phyloP scores from a whole-genome alignment of 2,797 vertebrate genomes.

The Petrocephalus schoutedeni region DNA sequence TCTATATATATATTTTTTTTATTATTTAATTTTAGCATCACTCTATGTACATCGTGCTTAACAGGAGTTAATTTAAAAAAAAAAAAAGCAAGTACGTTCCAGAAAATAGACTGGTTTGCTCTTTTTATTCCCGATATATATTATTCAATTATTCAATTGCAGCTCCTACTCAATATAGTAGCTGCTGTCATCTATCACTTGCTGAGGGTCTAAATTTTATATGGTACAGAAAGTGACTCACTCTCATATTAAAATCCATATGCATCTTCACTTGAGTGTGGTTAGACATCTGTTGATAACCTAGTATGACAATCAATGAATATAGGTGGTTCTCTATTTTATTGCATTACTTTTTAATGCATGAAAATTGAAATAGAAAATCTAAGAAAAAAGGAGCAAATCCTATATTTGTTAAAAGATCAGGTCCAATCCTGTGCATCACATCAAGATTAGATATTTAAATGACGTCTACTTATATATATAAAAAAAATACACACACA shows the following conservation, averaged over 20 bases:
- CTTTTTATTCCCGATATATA: not conserved
- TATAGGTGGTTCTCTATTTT: not conserved
- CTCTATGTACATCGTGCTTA: not conserved
- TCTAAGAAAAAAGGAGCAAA: conserved; percentile 64
- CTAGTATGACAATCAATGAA: not conserved
- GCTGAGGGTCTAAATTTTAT: not conserved
- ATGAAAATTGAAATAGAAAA: conserved; percentile 9
- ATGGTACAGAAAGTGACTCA: not conserved
- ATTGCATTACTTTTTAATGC: not conserved
- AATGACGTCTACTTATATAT: conserved; percentile 41
- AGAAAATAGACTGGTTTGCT: not conserved
- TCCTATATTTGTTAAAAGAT: conserved; percentile 50
- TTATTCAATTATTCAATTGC: not conserved
- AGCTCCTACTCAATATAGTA: not conserved
- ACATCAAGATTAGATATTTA: conserved; percentile 49
- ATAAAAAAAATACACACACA: not conserved
- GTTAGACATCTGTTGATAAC: not conserved
- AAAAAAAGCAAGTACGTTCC: not conserved
- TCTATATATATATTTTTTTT: not conserved
- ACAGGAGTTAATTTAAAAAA: not conserved
- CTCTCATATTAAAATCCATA: not conserved
- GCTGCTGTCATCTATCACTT: not conserved
- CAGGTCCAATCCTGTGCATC: conserved; percentile 35
- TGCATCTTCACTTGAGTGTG: not conserved
- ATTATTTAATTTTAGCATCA: not conserved